Conservation (phyloP, 2,113 vertebrate species). For the Myocastor coypus region DNA sequence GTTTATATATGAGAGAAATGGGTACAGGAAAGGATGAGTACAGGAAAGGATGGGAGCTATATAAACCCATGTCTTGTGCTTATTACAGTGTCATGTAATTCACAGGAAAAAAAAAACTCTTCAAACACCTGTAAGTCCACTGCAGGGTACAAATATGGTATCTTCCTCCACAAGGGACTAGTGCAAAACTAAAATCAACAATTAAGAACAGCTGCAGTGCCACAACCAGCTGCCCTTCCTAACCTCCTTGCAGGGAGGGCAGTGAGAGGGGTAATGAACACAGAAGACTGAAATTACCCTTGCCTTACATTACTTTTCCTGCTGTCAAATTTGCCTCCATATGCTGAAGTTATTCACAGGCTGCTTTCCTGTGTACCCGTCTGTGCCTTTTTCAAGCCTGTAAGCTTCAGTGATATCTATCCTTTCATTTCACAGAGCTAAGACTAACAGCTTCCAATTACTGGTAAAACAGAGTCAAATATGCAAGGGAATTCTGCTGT, state of each 20-base stretch:
- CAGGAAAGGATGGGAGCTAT: neutral
- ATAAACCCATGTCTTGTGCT: neutral
- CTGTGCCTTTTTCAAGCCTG: neutral
- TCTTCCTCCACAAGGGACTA: constrained; percentile 51
- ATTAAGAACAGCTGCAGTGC: constrained; percentile 63
- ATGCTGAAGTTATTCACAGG: neutral
- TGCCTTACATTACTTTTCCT: neutral
- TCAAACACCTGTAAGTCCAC: constrained; percentile 67
- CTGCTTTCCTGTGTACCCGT: neutral
- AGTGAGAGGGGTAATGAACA: constrained; percentile 25
- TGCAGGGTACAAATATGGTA: constrained; percentile 38
- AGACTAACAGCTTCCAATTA: neutral
- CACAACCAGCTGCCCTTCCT: constrained; percentile 63
- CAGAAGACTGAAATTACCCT: constrained; percentile 42
- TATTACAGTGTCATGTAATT: constrained; percentile 53
- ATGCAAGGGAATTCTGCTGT: constrained; percentile 13
- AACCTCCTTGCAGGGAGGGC: neutral
- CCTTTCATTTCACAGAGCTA: neutral
- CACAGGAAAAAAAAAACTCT: constrained; percentile 70
- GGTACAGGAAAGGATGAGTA: neutral
- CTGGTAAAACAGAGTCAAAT: constrained; percentile 13
- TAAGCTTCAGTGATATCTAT: neutral
- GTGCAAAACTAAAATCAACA: constrained; percentile 67
- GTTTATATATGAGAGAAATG: neutral
- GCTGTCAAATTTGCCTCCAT: neutral